These are phyloP conservation scores for Callospermophilus lateralis DNA, from an alignment of 2,113 vertebrate genomes.

Conservation along the genomic window DNA sequence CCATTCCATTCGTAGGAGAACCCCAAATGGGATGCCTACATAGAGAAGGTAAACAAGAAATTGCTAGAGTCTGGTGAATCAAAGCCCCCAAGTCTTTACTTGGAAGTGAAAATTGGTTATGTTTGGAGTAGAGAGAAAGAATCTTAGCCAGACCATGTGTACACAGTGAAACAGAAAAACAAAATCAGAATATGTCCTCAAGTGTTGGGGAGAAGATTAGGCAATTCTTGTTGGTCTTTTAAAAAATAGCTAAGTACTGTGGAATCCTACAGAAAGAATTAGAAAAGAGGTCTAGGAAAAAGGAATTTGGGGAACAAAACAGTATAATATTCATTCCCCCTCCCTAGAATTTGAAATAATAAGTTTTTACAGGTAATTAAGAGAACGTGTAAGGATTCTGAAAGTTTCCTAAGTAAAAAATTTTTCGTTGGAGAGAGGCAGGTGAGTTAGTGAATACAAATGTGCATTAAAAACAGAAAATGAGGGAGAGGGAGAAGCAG, in stretches of 20 bases:
- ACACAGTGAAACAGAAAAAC: slow-evolving; percentile 22
- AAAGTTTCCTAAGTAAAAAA: slow-evolving; percentile 55
- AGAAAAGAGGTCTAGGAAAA: slow-evolving; percentile 25
- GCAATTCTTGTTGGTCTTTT: background rate
- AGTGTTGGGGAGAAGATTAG: background rate
- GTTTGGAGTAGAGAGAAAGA: background rate
- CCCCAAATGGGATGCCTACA: background rate
- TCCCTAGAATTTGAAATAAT: background rate
- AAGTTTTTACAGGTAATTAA: slow-evolving; percentile 30
- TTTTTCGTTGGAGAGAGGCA: slow-evolving; percentile 45
- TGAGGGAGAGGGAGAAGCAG: background rate
- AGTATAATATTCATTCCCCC: background rate
- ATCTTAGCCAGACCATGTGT: background rate
- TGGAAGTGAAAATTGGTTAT: background rate
- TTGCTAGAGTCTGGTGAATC: slow-evolving; percentile 17
- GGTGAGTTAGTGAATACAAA: slow-evolving; percentile 59
- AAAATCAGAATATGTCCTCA: slow-evolving; percentile 1
- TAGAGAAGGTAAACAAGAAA: slow-evolving; percentile 37
- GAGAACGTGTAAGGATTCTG: background rate
- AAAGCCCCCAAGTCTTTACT: slow-evolving; percentile 3
- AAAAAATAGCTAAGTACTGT: slow-evolving; percentile 25
- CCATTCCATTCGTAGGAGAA: background rate
- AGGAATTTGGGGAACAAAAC: slow-evolving; percentile 9
- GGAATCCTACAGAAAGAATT: slow-evolving; percentile 47
- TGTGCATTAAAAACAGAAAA: slow-evolving; percentile 41